These are phyloP conservation scores for Talpa occidentalis DNA, from an alignment of 2,113 vertebrate genomes.

Conservation along the genomic window DNA sequence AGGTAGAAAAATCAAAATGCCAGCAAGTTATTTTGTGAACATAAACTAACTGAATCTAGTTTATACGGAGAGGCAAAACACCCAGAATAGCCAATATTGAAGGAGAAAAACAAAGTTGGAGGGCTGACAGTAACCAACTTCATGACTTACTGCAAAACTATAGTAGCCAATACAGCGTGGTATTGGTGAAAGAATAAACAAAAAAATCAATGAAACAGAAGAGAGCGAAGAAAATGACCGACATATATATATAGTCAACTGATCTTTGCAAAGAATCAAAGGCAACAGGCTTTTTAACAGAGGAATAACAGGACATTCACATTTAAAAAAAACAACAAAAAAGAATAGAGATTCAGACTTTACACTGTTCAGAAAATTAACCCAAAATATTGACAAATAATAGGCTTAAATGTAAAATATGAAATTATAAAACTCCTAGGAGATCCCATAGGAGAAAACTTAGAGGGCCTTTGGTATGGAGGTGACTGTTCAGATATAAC, in stretches of 20 bases:
- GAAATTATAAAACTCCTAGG: neutral
- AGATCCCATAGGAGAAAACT: neutral
- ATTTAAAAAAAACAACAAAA: neutral
- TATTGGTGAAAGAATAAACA: neutral
- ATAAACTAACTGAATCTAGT: neutral
- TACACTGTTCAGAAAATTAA: neutral
- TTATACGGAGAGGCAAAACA: neutral
- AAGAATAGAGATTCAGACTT: neutral
- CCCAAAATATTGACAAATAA: neutral
- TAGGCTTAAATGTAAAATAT: neutral
- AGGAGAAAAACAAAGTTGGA: neutral
- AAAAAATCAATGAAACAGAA: neutral
- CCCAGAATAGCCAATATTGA: neutral
- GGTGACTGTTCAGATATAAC: neutral
- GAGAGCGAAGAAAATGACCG: neutral
- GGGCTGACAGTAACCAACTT: neutral
- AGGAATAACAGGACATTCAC: neutral
- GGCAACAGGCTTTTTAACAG: neutral
- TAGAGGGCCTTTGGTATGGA: neutral
- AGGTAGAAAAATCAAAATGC: neutral
- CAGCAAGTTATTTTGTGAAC: neutral
- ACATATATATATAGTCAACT: neutral
- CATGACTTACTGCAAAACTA: neutral
- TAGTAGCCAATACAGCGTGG: neutral
- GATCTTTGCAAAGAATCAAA: neutral